Conservation (phyloP, 2,113 vertebrate species). For the Onychostoma macrolepis region DNA sequence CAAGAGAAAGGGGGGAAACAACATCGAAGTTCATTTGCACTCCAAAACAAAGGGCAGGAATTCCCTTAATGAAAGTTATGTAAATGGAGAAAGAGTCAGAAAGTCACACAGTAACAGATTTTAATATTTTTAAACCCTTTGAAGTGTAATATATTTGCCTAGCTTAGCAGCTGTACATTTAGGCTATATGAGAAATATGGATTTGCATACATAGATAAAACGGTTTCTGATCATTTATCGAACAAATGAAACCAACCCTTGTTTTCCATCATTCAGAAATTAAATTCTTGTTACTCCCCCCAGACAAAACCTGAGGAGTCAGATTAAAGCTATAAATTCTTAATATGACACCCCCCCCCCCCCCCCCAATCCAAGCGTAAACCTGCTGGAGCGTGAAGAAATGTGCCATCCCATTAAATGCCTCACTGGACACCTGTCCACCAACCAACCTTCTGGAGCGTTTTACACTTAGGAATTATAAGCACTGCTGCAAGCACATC, state of each 20-base stretch:
- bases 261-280: background rate
- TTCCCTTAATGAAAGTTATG: background rate
- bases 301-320: background rate
- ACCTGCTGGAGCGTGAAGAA: conserved; percentile 6
- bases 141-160: background rate
- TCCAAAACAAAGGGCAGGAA: conserved; percentile 20
- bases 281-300: background rate
- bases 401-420: conserved; percentile 15
- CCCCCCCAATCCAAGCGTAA: background rate
- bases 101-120: background rate
- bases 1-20: background rate
- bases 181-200: background rate
- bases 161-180: background rate
- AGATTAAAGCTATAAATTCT: conserved; percentile 36
- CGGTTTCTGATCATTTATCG: background rate
- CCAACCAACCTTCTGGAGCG: background rate
- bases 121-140: background rate
- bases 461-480: background rate
- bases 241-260: background rate
- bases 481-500: background rate
- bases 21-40: conserved; percentile 6
- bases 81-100: background rate
- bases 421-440: conserved; percentile 13
- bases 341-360: too few species aligned
- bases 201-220: background rate